A percentile compares a stretch with the other conserved stretches of the same genome.
These are phyloP conservation scores for Chelon labrosus DNA, from an alignment of 2,797 vertebrate genomes.

Conservation along the genomic window DNA sequence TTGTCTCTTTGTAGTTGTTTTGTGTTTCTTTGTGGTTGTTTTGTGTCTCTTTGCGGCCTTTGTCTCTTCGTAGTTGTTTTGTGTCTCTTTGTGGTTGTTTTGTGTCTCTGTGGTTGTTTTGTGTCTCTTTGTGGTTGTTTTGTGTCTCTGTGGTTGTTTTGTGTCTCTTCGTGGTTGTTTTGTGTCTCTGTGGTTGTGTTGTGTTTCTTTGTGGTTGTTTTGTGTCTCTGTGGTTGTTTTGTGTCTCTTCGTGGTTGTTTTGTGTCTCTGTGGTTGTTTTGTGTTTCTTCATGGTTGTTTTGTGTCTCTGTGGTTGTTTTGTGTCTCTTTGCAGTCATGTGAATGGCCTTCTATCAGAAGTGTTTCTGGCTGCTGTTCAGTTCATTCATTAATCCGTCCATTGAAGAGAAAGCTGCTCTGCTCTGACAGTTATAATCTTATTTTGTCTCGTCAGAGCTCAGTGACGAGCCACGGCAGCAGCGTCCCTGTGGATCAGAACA, in stretches of 20 bases:
- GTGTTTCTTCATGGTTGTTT: too few relatives aligned
- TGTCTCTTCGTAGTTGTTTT: too few relatives aligned
- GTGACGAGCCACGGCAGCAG: constrained; percentile 28
- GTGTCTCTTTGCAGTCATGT: background rate
- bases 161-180: background rate
- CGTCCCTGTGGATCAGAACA: constrained; percentile 53
- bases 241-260: too few relatives aligned
- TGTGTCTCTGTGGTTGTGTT: background rate
- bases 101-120: too few relatives aligned
- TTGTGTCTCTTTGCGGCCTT: too few relatives aligned
- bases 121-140: too few relatives aligned
- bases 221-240: too few relatives aligned
- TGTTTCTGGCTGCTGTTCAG: too few relatives aligned
- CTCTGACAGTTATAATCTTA: background rate
- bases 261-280: too few relatives aligned
- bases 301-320: background rate
- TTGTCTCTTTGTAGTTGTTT: background rate
- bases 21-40: too few relatives aligned
- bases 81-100: too few relatives aligned
- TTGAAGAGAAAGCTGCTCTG: background rate
- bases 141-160: background rate
- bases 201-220: too few relatives aligned
- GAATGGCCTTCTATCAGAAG: background rate
- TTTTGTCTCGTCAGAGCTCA: constrained; percentile 51
- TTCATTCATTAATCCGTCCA: background rate